Percentiles rank a stretch among this genome's conserved stretches.
These are phyloP conservation scores for Lampropteryx suffumata DNA, from an alignment of 2,888 invertebrate species.

Conservation along the genomic window DNA sequence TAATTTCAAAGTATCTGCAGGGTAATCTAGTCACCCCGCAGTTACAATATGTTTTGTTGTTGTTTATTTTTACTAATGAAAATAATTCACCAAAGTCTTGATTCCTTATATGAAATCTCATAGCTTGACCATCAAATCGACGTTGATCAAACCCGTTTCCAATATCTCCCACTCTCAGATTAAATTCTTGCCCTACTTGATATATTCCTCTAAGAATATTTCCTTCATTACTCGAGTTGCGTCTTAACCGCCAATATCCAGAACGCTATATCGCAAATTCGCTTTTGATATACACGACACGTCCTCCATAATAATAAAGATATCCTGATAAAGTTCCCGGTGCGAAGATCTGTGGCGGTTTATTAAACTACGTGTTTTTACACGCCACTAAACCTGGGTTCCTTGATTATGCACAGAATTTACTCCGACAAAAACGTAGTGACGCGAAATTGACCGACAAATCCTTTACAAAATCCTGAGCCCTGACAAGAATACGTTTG, in stretches of 20 bases:
- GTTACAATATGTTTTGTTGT: too few species aligned
- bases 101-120: too few species aligned
- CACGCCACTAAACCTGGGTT: constrained; percentile 39
- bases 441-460: constrained; percentile 68
- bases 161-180: too few species aligned
- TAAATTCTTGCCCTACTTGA: too few species aligned
- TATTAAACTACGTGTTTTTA: constrained; percentile 50
- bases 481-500: constrained; percentile 69
- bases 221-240: constrained; percentile 15
- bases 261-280: constrained; percentile 25
- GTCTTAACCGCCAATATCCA: constrained; percentile 21
- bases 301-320: constrained; percentile 36
- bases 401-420: constrained; percentile 56
- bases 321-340: constrained; percentile 42
- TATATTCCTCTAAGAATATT: constrained; percentile 4
- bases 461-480: constrained; percentile 64
- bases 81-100: too few species aligned
- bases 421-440: constrained; percentile 57
- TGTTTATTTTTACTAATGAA: too few species aligned
- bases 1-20: neutral
- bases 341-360: constrained; percentile 39
- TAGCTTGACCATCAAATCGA: neutral
- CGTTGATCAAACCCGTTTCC: constrained; percentile 7
- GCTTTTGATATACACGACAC: constrained; percentile 40
- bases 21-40: too few species aligned